These are phyloP conservation scores for Elymnias hypermnestra DNA, from an alignment of 1,140 invertebrate genomes.

Conservation along the genomic window DNA sequence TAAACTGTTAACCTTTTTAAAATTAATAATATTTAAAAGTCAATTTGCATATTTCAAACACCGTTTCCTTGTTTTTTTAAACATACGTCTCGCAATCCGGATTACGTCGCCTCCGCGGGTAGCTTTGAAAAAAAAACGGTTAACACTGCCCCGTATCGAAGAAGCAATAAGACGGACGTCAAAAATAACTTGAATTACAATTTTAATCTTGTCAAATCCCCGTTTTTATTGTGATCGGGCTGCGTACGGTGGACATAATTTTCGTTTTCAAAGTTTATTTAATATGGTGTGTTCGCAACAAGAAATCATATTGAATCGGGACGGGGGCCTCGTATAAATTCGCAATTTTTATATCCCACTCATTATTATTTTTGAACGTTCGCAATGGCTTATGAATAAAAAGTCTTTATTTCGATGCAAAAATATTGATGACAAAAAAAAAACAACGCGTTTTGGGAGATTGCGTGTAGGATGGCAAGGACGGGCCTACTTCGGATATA, in stretches of 20 bases:
- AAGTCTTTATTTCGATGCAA: slow-evolving; percentile 62
- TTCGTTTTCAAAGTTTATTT: slow-evolving; percentile 69
- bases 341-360: slow-evolving; percentile 64
- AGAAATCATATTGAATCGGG: slow-evolving; percentile 54
- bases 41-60: slow-evolving; percentile 18
- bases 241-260: slow-evolving; percentile 52
- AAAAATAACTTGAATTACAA: slow-evolving; percentile 70
- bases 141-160: slow-evolving; percentile 51
- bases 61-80: slow-evolving; percentile 7
- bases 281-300: slow-evolving; percentile 55
- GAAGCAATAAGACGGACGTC: slow-evolving; percentile 69
- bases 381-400: slow-evolving; percentile 62
- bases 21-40: slow-evolving; percentile 24
- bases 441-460: slow-evolving; percentile 1
- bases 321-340: slow-evolving; percentile 51
- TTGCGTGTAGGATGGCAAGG: slow-evolving; percentile 2
- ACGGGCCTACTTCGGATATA: slow-evolving; percentile 1
- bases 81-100: slow-evolving; percentile 24
- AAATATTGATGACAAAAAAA: slow-evolving; percentile 54
- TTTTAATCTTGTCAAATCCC: slow-evolving; percentile 74
- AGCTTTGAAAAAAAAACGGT: slow-evolving; percentile 21
- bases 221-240: slow-evolving; percentile 62
- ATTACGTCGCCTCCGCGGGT: slow-evolving; percentile 33
- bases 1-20: slow-evolving; percentile 13
- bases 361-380: slow-evolving; percentile 61